These are phyloP conservation scores for Leptopilina myrica DNA, from an alignment of 2,888 invertebrate genomes.

Conservation along the genomic window DNA sequence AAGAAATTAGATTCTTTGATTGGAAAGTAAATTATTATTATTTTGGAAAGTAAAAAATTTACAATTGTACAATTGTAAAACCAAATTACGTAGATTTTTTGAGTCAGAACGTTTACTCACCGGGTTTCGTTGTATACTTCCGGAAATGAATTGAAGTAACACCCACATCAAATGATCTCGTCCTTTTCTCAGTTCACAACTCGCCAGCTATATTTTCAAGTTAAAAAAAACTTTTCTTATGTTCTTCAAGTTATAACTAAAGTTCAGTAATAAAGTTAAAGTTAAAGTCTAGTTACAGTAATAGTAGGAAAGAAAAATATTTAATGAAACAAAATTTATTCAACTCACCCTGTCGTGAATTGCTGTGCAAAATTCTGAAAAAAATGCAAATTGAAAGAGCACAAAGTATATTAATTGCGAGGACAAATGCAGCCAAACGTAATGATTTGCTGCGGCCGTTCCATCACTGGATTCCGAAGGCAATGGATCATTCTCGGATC, in stretches of 20 bases:
- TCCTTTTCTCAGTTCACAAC: slow-evolving; percentile 90
- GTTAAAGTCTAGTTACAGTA: too few relatives aligned
- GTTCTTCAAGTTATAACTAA: too few relatives aligned
- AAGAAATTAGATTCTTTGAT: too few relatives aligned
- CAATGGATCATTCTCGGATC: slow-evolving; percentile 84
- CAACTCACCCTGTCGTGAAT: slow-evolving; percentile 86
- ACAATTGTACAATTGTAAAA: neutral
- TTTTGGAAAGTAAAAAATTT: too few relatives aligned
- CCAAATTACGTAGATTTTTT: neutral
- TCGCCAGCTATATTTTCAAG: slow-evolving; percentile 79
- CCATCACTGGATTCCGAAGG: slow-evolving; percentile 81
- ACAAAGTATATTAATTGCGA: slow-evolving; percentile 97
- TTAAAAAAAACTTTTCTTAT: neutral
- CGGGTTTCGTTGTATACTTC: slow-evolving; percentile 96
- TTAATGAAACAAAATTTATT: neutral
- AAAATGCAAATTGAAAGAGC: slow-evolving; percentile 94
- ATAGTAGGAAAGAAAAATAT: too few relatives aligned
- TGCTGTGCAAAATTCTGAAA: slow-evolving; percentile 93
- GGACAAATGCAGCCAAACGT: slow-evolving; percentile 95
- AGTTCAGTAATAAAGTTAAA: too few relatives aligned
- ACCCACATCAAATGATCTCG: slow-evolving; percentile 99
- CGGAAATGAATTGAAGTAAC: slow-evolving; percentile 96
- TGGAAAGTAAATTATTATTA: too few relatives aligned
- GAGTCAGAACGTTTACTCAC: slow-evolving; percentile 76
- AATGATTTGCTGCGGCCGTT: slow-evolving; percentile 82